phyloP scores from a whole-genome alignment of 2,113 vertebrate species.

The Callaeas wilsoni region DNA sequence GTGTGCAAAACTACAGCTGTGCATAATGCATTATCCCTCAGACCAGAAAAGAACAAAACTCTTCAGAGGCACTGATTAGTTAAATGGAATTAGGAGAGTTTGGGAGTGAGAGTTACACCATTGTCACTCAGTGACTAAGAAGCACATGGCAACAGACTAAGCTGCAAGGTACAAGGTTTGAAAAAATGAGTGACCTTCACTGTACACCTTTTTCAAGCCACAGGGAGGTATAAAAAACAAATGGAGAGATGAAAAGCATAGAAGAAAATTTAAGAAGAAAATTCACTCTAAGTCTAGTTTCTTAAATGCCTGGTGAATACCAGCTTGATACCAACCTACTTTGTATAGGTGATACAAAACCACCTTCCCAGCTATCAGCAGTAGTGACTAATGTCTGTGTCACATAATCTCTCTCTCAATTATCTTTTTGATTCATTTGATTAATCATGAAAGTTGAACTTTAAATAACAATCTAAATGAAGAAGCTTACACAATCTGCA shows the following conservation, averaged over 20 bases:
- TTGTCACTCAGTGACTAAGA: neutral
- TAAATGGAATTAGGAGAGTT: neutral
- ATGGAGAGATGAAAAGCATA: neutral
- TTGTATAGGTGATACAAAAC: neutral
- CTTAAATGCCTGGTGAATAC: neutral
- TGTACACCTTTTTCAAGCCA: neutral
- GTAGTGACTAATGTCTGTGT: conserved; percentile 32
- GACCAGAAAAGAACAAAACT: neutral
- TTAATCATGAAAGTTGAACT: conserved; percentile 60
- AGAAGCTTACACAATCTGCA: conserved; percentile 24
- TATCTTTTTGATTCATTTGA: conserved; percentile 32
- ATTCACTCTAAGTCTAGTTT: neutral
- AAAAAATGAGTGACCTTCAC: neutral
- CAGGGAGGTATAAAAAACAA: neutral
- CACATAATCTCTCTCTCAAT: conserved; percentile 11
- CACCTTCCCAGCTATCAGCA: neutral
- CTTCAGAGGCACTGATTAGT: neutral
- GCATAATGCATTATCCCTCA: neutral
- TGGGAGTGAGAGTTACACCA: neutral
- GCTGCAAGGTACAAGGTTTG: neutral
- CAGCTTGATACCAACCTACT: neutral
- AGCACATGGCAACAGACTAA: neutral
- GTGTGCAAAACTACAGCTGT: neutral
- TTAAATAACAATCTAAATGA: conserved; percentile 63
- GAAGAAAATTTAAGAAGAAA: neutral